Evolutionary conservation across 2,797 vertebrate genomes (phyloP), one percentile per base, ranked within the genome.

Genomic region (Cichlasoma orientale): DNA sequence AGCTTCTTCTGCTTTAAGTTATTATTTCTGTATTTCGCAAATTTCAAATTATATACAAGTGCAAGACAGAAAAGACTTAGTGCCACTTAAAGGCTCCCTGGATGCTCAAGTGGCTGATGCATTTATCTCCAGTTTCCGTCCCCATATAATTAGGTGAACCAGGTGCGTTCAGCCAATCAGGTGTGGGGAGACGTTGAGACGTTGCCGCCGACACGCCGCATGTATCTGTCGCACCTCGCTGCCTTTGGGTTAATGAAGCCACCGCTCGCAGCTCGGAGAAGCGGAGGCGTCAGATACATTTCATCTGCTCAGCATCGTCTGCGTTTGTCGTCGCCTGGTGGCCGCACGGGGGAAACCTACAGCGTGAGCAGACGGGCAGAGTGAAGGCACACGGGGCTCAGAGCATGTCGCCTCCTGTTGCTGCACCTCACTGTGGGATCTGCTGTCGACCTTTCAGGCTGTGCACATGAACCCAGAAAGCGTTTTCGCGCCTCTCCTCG

Each of bases 351-450:
- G 11, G 16, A 70, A 36, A 44, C 13, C 41, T 69, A 13, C 71
- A n/a, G 61, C 2, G 38, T 1, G 41, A 57, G 61, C n/a, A 56
- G 75, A 70, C 77, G 47, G 80, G 59, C 70, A 68, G 66, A 78
- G 85, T 16, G 72, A 53, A 73, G 56, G 77, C 74, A 77, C 73
- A 41, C 79, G 7, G 80, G 74, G 78, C 82, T 75, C 75, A 13
- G 87, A 90, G 85, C 86, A 87, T 86, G 88, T 88, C 87, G 87
- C 86, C 92, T 92, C 89, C 92, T 86, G 92, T 90, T 86, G 91
- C 89, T 87, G 90, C 86, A 23, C 58, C 86, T 86, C 92, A 77
- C 84, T 80, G 92, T 85, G 84, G 88, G 90, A 82, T 87, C 89
- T 47, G 83, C 90, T 71, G 82, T 87, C 92, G 91, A 92, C 92